These are phyloP conservation scores for Samia ricini DNA, from an alignment of 1,140 invertebrate genomes.

Conservation along the genomic window DNA sequence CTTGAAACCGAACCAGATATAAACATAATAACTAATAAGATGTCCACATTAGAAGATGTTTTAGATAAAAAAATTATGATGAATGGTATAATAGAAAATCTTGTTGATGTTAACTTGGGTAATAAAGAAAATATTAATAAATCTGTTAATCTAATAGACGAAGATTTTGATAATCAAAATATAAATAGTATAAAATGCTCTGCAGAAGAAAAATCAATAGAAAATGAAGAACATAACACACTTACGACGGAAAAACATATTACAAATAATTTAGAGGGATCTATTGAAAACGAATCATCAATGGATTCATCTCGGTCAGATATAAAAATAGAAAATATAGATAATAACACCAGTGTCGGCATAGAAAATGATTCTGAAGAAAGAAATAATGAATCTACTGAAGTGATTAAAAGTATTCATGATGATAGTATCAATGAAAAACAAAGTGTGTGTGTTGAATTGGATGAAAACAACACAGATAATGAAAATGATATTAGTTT, in stretches of 20 bases:
- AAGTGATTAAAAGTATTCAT: too few relatives aligned
- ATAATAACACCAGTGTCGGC: too few relatives aligned
- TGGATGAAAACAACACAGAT: background rate
- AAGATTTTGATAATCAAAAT: background rate
- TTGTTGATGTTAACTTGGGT: slow-evolving; percentile 23
- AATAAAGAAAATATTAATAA: slow-evolving; percentile 33
- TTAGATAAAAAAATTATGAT: slow-evolving; percentile 36
- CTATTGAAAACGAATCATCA: too few relatives aligned
- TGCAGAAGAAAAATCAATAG: slow-evolving; percentile 8
- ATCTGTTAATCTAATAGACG: background rate
- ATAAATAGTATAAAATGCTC: background rate
- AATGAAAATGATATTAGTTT: background rate
- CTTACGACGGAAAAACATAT: background rate
- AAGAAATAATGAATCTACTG: too few relatives aligned
- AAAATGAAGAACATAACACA: background rate
- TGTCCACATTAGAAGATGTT: slow-evolving; percentile 44
- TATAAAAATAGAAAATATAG: too few relatives aligned
- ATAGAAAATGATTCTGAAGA: too few relatives aligned
- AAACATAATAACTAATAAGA: slow-evolving; percentile 46
- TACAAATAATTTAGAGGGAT: background rate
- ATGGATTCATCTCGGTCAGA: too few relatives aligned
- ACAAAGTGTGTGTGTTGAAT: background rate
- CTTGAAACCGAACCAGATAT: slow-evolving; percentile 45
- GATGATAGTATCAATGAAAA: background rate
- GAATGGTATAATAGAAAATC: slow-evolving; percentile 30